Conservation (phyloP, 2,888 invertebrate species). For the Trilocha varians region DNA sequence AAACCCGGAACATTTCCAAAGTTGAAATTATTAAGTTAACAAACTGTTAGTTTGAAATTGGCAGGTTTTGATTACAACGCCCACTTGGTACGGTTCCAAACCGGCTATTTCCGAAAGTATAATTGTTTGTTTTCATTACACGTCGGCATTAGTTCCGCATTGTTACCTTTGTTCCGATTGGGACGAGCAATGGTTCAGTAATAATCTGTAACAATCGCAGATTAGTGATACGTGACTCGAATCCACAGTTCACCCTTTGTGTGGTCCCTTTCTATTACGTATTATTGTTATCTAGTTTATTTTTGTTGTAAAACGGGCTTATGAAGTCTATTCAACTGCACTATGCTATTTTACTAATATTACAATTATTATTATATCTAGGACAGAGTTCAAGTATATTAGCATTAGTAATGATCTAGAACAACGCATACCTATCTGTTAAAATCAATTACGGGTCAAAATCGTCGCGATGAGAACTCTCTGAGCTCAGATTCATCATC, state of each 20-base stretch:
- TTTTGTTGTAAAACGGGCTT: not conserved
- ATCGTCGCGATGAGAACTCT: no score
- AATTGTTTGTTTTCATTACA: slow-evolving; percentile 27
- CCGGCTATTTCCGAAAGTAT: slow-evolving; percentile 14
- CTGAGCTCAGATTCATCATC: no score
- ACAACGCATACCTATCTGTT: no score
- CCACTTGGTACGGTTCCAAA: slow-evolving; percentile 1
- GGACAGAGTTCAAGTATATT: no score
- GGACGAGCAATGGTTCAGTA: slow-evolving; percentile 33
- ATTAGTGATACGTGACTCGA: slow-evolving; percentile 39
- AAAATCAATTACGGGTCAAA: no score
- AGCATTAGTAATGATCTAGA: no score
- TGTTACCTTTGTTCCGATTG: slow-evolving; percentile 27
- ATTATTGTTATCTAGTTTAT: not conserved
- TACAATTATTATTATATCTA: no score
- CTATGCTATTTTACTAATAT: no score
- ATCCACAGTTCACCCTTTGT: slow-evolving; percentile 19
- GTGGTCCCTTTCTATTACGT: not conserved
- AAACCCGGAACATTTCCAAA: not conserved
- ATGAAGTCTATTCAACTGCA: no score
- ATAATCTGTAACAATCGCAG: slow-evolving; percentile 41
- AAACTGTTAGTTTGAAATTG: not conserved
- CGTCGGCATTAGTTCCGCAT: slow-evolving; percentile 24
- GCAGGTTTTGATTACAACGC: slow-evolving; percentile 1
- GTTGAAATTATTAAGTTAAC: slow-evolving; percentile 12